Evolutionary conservation across 2,113 vertebrate genomes (phyloP), one percentile per base, ranked within the genome.

Genomic region (Rattus norvegicus): DNA sequence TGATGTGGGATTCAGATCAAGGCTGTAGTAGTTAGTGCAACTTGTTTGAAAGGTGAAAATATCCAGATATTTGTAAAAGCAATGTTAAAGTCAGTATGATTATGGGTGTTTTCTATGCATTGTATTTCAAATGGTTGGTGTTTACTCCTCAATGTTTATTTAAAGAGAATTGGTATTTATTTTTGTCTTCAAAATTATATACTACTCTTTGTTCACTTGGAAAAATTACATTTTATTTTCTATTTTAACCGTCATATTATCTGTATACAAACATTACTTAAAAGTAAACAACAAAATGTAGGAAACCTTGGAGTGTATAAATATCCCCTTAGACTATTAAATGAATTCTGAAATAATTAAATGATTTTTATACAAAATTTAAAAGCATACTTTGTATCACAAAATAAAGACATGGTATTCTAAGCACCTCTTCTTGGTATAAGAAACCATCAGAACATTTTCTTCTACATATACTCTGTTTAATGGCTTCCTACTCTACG

Each of bases 11-110:
- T 80, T 95, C 83, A 11, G 26, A 49, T 12, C 0, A 91, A 81
- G n/a, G 43, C 2, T 94, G 69, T 75, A 96, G 92, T 86, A 52
- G n/a, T 81, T 92, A 49, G 39, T 84, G 24, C 80, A 16, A 5
- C 14, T 43, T 97, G 36, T 95, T 96, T 98, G 86, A 89, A 95
- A 88, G 43, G 91, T 16, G 43, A 97, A 95, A 96, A 87, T 92
- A 47, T 59, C n/a, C 94, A 95, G 47, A n/a, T 24, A 3, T 75
- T 47, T 77, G 8, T 2, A 91, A 93, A 65, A 92, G 2, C 91
- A 93, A 97, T 81, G 77, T 96, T 83, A 69, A 24, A 79, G 39
- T 49, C 10, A 47, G 12, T n/a, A 47, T 83, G n/a, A 83, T n/a
- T 91, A 20, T 76, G 75, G 26, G 72, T 94, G 30, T 92, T 96